phyloP scores from a whole-genome alignment of 2,113 vertebrate genomes.

The Eudyptes chrysolophus region DNA sequence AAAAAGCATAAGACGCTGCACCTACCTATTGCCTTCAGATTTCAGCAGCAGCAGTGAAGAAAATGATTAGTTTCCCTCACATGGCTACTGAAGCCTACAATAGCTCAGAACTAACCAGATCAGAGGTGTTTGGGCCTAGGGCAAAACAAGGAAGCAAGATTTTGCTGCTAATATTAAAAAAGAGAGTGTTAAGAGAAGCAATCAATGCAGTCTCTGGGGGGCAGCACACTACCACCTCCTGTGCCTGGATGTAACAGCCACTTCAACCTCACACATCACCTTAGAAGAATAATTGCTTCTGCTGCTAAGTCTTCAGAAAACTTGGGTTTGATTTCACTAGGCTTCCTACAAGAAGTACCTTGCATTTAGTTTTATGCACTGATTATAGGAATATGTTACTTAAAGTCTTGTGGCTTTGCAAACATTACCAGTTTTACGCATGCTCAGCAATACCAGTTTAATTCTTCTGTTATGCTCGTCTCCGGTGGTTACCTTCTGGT shows the following conservation, averaged over 20 bases:
- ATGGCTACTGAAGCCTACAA: background rate
- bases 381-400: background rate
- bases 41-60: background rate
- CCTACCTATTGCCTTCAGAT: background rate
- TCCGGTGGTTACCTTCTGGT: background rate
- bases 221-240: constrained; percentile 42
- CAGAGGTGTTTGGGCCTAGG: background rate
- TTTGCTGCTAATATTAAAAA: background rate
- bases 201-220: constrained; percentile 34
- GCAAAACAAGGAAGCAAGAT: background rate
- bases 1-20: background rate
- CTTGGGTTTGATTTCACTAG: background rate
- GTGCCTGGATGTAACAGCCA: background rate
- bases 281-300: background rate
- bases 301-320: background rate
- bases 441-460: background rate
- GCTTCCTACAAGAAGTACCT: background rate
- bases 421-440: background rate
- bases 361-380: background rate
- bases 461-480: background rate
- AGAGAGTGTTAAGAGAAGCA: background rate
- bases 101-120: background rate
- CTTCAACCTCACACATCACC: background rate
- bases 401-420: background rate
- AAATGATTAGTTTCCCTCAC: background rate